Evolutionary conservation across 2,113 vertebrate genomes (phyloP), one percentile per base, ranked within the genome.

Genomic region (Ascaphus truei): DNA sequence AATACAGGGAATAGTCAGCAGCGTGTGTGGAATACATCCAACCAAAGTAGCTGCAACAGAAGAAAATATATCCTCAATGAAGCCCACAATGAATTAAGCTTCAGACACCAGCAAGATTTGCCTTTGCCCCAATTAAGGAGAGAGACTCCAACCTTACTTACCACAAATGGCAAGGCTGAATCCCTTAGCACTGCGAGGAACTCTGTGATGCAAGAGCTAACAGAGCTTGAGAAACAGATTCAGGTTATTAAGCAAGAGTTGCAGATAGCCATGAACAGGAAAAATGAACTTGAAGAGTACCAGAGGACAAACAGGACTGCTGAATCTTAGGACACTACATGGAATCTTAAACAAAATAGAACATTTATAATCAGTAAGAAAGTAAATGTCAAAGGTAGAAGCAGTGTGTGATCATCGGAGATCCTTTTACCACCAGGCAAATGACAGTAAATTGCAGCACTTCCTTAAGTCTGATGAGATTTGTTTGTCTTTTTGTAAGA

Each of bases 241-340:
- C 83, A 92, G 75, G 81, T 91, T 64, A 98, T 98, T 79, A 98
- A 93, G 72, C 92, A 96, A 79, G 95, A 99, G 84, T 84, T 99
- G 68, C 96, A 95, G 72, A 80, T 91, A 1, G 97, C 95, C 9
- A 89, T 98, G 89, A 94, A 91, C 82, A 90, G 93, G 78, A 99
- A 98, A 76, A 84, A 88, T 18, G 96, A 98, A 83, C 88, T 99
- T 67, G 95, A 98, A 79, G 93, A 93, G 72, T 94, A 89, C 77
- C 95, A 94, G 75, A 92, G 86, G 79, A 93, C 89, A 79, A 92
- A 88, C 51, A 87, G 80, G 84, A 90, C 80, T 77, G 80, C 80
- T 72, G 85, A 92, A 68, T 57, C 84, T 68, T 91, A 88, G 75
- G 78, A 36, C 23, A 76, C 57, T 71, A 33, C 7, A 16, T 26